phyloP scores from a whole-genome alignment of 2,797 vertebrate genomes.

The Holocentrus rufus region DNA sequence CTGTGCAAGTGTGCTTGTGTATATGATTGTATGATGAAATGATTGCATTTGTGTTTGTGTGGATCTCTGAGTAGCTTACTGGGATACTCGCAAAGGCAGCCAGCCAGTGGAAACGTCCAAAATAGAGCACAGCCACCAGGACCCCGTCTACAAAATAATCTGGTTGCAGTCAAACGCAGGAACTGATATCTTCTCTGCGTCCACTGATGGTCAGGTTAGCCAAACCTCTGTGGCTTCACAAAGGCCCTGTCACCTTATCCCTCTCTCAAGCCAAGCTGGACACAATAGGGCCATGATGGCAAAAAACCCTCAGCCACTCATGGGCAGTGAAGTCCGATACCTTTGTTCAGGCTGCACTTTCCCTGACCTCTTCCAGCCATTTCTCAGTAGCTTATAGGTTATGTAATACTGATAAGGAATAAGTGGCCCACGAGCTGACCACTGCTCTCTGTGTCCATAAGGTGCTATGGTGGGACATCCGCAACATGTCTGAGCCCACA shows the following conservation, averaged over 20 bases:
- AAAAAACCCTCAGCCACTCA: not conserved
- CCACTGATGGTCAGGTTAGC: conserved; percentile 88
- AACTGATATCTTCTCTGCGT: conserved; percentile 86
- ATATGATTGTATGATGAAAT: not conserved
- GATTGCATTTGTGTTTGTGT: not conserved
- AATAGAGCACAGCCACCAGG: conserved; percentile 86
- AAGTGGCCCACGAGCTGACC: not conserved
- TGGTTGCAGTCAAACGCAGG: conserved; percentile 91
- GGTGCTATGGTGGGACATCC: conserved; percentile 92
- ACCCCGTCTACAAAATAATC: conserved; percentile 85
- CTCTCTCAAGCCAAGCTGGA: conserved; percentile 16
- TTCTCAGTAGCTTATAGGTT: conserved; percentile 4
- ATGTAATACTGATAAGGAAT: not conserved
- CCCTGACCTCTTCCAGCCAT: conserved; percentile 18
- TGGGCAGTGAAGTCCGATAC: conserved; percentile 25
- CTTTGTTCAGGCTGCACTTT: conserved; percentile 26
- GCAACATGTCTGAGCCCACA: conserved; percentile 85
- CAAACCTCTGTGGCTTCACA: not conserved
- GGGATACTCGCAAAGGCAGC: conserved; percentile 87
- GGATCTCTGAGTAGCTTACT: conserved; percentile 78
- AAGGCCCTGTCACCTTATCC: conserved; percentile 29
- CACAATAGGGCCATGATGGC: conserved; percentile 29
- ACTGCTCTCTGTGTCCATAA: conserved; percentile 47
- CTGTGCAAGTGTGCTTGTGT: not conserved
- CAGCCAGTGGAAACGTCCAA: conserved; percentile 84